Percentiles rank a stretch among this genome's conserved stretches.
Evolutionary conservation across 1,140 invertebrate genomes (phyloP).

Genomic region (Augochlora pura): DNA sequence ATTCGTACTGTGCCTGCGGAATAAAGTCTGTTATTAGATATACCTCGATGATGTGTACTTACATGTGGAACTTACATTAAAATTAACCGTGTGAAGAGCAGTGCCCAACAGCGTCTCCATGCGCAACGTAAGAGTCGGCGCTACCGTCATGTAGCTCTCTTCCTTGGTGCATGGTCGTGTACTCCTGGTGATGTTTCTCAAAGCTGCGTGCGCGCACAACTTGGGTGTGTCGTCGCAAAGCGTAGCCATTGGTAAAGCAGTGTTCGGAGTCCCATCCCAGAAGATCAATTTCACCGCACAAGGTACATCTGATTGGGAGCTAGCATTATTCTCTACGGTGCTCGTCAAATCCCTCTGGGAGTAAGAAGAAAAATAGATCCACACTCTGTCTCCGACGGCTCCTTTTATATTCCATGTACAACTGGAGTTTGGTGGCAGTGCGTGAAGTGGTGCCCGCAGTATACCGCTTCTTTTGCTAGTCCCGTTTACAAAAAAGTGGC

Average conservation of each 20-base stretch:
- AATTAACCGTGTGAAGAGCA: conserved; percentile 80
- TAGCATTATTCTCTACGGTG: conserved; percentile 62
- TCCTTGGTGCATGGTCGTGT: conserved; percentile 88
- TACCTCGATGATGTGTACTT: no score
- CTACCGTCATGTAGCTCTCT: conserved; percentile 89
- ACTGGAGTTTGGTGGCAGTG: conserved; percentile 90
- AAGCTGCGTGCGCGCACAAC: conserved; percentile 90
- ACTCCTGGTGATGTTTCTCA: conserved; percentile 86
- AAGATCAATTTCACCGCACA: conserved; percentile 73
- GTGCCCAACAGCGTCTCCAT: conserved; percentile 79
- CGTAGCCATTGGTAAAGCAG: conserved; percentile 80
- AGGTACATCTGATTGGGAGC: conserved; percentile 36
- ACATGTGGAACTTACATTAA: conserved; percentile 68
- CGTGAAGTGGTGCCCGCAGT: conserved; percentile 89
- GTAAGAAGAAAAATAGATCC: conserved; percentile 93
- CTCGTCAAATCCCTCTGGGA: conserved; percentile 83
- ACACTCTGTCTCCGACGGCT: conserved; percentile 88
- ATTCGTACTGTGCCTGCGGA: conserved; percentile 86
- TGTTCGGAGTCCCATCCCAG: conserved; percentile 75
- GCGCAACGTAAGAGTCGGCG: conserved; percentile 79
- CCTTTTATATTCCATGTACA: conserved; percentile 93
- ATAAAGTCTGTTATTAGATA: background rate
- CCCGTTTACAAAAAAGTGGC: conserved; percentile 79
- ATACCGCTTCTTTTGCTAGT: conserved; percentile 82
- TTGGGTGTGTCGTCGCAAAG: conserved; percentile 89